Evolutionary conservation across 2,113 vertebrate genomes (phyloP).

Genomic region (Plotosus lineatus): DNA sequence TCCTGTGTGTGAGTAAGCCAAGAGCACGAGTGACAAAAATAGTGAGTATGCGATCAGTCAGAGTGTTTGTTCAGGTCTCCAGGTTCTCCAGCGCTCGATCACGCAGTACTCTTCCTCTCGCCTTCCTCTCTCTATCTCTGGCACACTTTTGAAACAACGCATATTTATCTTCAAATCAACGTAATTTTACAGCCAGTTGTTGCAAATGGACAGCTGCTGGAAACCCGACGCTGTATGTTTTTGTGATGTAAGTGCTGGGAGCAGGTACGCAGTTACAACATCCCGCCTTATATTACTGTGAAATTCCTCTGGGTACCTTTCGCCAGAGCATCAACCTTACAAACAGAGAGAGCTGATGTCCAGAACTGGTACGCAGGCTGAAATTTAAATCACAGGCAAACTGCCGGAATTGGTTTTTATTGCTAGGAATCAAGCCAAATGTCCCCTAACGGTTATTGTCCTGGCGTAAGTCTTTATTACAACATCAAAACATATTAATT

Average conservation of each 20-base stretch:
- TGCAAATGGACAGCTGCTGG: neutral
- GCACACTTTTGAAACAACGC: neutral
- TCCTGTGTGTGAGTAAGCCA: slow-evolving; percentile 14
- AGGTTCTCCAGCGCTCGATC: slow-evolving; percentile 26
- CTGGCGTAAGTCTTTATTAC: neutral
- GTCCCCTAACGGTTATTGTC: neutral
- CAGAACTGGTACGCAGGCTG: neutral
- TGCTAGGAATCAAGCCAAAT: neutral
- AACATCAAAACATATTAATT: neutral
- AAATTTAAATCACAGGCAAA: neutral
- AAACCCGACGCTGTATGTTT: neutral
- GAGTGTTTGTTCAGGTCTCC: slow-evolving; percentile 1
- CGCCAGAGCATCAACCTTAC: neutral
- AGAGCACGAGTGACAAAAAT: slow-evolving; percentile 24
- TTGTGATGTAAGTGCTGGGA: neutral
- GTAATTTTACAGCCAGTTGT: neutral
- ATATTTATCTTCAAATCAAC: neutral
- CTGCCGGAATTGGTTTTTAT: neutral
- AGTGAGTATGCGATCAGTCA: slow-evolving; percentile 20
- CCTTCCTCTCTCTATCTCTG: neutral
- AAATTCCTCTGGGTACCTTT: neutral
- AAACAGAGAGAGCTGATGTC: neutral
- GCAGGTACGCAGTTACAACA: neutral
- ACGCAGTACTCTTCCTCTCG: neutral
- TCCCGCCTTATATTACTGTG: neutral